Base-by-base conservation (phyloP, 2,888 invertebrate genomes). In the Tinea trinotella region DNA sequence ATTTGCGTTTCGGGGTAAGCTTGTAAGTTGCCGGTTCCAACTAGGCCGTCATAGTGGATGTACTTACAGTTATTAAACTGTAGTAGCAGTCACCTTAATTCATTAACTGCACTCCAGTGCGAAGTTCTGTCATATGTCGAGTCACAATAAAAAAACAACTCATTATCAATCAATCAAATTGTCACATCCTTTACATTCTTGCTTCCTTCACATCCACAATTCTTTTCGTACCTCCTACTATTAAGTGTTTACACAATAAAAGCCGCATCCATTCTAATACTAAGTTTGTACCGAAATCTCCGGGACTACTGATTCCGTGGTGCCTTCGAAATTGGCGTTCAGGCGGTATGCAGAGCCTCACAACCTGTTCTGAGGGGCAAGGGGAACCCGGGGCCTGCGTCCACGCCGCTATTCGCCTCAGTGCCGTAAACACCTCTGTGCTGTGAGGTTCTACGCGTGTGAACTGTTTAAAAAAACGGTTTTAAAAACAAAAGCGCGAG, bases 301-400 rank as follows among this genome's bases (percentile, higher is more conserved):
- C 19, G 9, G 46, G 46, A 40, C 53, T 53, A 30, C 53, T 30
- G 53, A 53, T 53, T 35, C 53, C 20, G 19, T 20, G 53, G 53
- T 53, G 40, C 40, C 72, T 68, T 70, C 75, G 70, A 77, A 82
- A 81, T 81, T 80, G 83, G 76, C 79, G 77, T 71, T 74, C 75
- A 70, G 72, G 73, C 69, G 72, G 76, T 76, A 79, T 81, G 78
- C 57, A 55, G 74, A 71, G 63, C 69, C 52, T 35, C 40, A 66
- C 77, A 83, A 82, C 83, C 83, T 83, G 83, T 84, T 83, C 68
- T 58, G 59, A 59, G 61, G 70, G 70, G 66, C 64, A 62, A 59
- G 58, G 67, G 61, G 70, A 70, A 66, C 65, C 62, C 60, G 58
- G 54, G 40, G 52, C 40, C 1, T 54, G 53, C 30, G 46, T 46